Evolutionary conservation across 2,888 invertebrate genomes (phyloP).

Genomic region (Drosophila cognata): DNA sequence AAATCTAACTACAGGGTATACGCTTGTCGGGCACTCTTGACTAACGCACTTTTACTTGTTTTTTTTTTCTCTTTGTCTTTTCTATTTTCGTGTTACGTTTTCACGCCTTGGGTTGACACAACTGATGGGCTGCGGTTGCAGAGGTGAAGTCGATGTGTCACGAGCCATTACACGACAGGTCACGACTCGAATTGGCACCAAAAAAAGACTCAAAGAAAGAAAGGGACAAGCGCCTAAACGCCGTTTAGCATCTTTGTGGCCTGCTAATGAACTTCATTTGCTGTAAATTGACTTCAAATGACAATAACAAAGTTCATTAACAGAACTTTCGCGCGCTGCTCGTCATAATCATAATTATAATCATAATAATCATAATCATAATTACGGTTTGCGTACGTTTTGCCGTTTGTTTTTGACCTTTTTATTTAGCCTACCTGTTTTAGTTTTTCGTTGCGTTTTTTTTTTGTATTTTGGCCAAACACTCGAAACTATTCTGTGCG

Average conservation of each 20-base stretch:
- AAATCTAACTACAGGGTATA: neutral
- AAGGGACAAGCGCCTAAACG: constrained; percentile 20
- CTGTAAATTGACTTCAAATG: constrained; percentile 58
- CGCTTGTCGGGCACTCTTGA: neutral
- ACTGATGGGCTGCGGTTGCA: neutral
- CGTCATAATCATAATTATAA: constrained; percentile 46
- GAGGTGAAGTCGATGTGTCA: constrained; percentile 16
- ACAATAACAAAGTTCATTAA: constrained; percentile 70
- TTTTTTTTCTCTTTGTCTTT: neutral
- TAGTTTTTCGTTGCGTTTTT: neutral
- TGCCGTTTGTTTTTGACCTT: constrained; percentile 55
- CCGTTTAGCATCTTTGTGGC: constrained; percentile 39
- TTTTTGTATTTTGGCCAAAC: neutral
- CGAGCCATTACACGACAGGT: constrained; percentile 14
- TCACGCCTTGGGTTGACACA: constrained; percentile 22
- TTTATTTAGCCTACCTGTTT: constrained; percentile 28
- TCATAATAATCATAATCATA: constrained; percentile 33
- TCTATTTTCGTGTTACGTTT: constrained; percentile 12
- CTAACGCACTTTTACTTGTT: constrained; percentile 1
- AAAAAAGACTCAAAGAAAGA: constrained; percentile 3
- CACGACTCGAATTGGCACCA: constrained; percentile 1
- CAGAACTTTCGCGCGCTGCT: constrained; percentile 58
- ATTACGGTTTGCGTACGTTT: constrained; percentile 47
- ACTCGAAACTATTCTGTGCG: constrained; percentile 11
- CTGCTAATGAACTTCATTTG: constrained; percentile 67